These are phyloP conservation scores for Raja brachyura DNA, from an alignment of 2,113 vertebrate genomes.

Conservation along the genomic window DNA sequence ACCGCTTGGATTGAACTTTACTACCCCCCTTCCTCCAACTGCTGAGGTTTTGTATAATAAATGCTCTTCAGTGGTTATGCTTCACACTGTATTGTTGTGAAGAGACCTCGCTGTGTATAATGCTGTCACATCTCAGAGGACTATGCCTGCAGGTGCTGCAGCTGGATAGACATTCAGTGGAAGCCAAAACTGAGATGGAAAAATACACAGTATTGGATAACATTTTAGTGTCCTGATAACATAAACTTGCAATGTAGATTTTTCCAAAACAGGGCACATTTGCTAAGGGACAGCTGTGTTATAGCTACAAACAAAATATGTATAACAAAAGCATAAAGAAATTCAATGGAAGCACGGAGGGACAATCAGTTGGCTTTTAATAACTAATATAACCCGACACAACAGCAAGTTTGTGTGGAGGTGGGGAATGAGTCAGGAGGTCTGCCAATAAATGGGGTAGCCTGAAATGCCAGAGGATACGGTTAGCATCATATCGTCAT, in stretches of 20 bases:
- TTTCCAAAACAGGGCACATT: slow-evolving; percentile 12
- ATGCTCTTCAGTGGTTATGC: slow-evolving; percentile 6
- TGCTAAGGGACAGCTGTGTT: slow-evolving; percentile 24
- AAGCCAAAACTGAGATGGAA: slow-evolving; percentile 14
- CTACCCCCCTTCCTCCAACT: background rate
- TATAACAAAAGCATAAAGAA: slow-evolving; percentile 23
- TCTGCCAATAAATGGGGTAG: background rate
- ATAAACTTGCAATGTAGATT: slow-evolving; percentile 33
- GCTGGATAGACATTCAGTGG: background rate
- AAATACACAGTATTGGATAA: slow-evolving; percentile 17
- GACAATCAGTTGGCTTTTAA: background rate
- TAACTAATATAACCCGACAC: background rate
- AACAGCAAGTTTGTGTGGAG: background rate
- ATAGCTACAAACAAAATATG: slow-evolving; percentile 27
- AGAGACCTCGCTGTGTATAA: background rate
- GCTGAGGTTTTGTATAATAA: slow-evolving; percentile 27
- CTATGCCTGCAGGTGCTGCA: slow-evolving; percentile 29
- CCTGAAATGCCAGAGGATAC: background rate
- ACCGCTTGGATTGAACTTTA: background rate
- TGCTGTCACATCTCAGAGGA: background rate
- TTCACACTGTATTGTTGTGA: slow-evolving; percentile 11
- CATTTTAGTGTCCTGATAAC: slow-evolving; percentile 28
- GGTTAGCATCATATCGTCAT: too few species aligned
- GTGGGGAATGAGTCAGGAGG: background rate
- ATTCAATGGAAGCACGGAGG: background rate